Conservation (phyloP, 2,113 vertebrate species). For the Eulacestoma nigropectus region DNA sequence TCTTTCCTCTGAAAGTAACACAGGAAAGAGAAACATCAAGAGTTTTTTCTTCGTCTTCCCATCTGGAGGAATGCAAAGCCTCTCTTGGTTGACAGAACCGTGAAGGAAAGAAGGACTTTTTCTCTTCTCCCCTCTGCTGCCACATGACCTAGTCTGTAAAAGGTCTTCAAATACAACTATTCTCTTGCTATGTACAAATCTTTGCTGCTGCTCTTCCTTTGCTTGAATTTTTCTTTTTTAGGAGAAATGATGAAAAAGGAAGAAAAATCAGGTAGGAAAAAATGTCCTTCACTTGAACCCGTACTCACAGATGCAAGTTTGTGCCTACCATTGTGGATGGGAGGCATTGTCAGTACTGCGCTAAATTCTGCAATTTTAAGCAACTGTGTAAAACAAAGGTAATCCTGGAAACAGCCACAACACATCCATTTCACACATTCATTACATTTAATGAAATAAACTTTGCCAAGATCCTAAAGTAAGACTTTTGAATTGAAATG, state of each 20-base stretch:
- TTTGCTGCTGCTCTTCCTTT: not conserved
- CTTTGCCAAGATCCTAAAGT: not conserved
- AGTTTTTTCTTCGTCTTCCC: not conserved
- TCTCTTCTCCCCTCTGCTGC: not conserved
- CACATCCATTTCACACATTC: not conserved
- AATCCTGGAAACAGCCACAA: not conserved
- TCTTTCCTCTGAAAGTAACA: not conserved
- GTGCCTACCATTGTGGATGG: not conserved
- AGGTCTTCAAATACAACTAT: not conserved
- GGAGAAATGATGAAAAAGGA: not conserved
- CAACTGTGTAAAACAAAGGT: rapidly evolving
- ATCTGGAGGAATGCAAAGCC: not conserved
- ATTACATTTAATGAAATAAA: not conserved
- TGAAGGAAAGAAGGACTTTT: not conserved
- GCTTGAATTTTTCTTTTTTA: not conserved
- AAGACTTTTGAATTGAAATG: not conserved
- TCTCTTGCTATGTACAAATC: not conserved
- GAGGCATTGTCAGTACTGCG: not conserved
- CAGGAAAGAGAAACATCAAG: not conserved
- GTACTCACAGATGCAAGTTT: not conserved
- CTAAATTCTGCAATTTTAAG: not conserved
- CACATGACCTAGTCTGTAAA: not conserved
- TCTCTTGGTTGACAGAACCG: not conserved
- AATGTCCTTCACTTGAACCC: not conserved
- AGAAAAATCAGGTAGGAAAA: not conserved